Evolutionary conservation across 2,797 vertebrate genomes (phyloP).

Genomic region (Balearica regulorum): DNA sequence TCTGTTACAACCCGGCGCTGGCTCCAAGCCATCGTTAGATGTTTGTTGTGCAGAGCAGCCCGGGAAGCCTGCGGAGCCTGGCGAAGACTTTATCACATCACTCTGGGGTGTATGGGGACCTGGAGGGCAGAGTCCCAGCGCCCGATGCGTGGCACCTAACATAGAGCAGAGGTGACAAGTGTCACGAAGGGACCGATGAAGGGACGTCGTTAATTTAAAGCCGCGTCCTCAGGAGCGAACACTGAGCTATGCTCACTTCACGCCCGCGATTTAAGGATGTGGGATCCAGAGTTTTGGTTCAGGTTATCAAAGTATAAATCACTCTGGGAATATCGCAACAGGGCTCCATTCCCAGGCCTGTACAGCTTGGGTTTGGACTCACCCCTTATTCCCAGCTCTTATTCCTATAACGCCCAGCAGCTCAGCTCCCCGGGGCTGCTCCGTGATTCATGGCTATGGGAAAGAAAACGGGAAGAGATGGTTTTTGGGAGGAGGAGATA

Average conservation of each 20-base stretch:
- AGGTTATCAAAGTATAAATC: neutral
- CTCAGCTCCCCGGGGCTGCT: neutral
- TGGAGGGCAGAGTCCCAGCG: neutral
- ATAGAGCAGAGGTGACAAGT: neutral
- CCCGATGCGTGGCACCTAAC: rapidly evolving
- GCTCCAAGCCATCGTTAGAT: neutral
- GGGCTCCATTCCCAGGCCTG: neutral
- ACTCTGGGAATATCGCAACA: neutral
- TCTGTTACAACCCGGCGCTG: rapidly evolving
- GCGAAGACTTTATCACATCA: neutral
- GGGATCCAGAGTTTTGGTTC: neutral
- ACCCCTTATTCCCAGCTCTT: neutral
- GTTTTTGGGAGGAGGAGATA: neutral
- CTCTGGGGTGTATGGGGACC: neutral
- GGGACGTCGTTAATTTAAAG: neutral
- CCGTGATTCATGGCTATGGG: neutral
- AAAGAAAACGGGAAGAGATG: neutral
- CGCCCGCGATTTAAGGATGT: neutral
- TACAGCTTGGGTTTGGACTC: neutral
- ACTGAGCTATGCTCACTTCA: neutral
- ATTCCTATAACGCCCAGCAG: neutral
- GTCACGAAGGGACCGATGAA: rapidly evolving
- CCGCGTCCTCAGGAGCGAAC: rapidly evolving
- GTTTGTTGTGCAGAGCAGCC: neutral
- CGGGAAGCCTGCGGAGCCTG: neutral